Conservation (phyloP, 2,888 invertebrate genomes). For the Polylopha cassiicola region DNA sequence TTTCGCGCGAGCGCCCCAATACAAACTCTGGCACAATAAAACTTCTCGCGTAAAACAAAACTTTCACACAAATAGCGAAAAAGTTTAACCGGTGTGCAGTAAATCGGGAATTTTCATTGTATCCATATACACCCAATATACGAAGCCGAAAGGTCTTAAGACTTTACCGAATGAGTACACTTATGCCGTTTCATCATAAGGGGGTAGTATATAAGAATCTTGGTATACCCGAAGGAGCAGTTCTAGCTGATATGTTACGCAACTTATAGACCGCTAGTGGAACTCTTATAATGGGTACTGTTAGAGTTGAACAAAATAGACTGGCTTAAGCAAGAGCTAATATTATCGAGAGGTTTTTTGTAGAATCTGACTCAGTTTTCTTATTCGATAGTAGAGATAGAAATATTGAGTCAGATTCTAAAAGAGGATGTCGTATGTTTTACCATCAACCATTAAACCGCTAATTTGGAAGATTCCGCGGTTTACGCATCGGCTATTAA, state of each 20-base stretch:
- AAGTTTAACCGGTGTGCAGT: conserved; percentile 33
- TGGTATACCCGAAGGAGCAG: conserved; percentile 9
- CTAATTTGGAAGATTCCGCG: no score
- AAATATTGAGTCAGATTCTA: no score
- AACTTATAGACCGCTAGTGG: conserved; percentile 7
- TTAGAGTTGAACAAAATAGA: no score
- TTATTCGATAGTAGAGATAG: no score
- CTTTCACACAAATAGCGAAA: conserved; percentile 33
- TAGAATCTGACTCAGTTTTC: no score
- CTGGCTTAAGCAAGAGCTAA: no score
- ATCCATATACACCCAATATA: conserved; percentile 7
- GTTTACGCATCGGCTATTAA: no score
- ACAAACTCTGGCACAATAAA: conserved; percentile 32
- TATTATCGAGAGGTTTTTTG: no score
- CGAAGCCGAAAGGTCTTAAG: neutral
- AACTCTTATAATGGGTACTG: conserved; percentile 8
- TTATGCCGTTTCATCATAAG: neutral
- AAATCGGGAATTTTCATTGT: conserved; percentile 32
- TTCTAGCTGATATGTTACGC: conserved; percentile 16
- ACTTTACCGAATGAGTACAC: neutral
- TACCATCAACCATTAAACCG: no score
- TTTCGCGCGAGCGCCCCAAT: conserved; percentile 29
- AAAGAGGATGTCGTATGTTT: no score
- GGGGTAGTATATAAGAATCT: neutral
- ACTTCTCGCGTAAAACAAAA: conserved; percentile 37